Evolutionary conservation across 2,113 vertebrate species (phyloP).

Genomic region (Octodon degus): DNA sequence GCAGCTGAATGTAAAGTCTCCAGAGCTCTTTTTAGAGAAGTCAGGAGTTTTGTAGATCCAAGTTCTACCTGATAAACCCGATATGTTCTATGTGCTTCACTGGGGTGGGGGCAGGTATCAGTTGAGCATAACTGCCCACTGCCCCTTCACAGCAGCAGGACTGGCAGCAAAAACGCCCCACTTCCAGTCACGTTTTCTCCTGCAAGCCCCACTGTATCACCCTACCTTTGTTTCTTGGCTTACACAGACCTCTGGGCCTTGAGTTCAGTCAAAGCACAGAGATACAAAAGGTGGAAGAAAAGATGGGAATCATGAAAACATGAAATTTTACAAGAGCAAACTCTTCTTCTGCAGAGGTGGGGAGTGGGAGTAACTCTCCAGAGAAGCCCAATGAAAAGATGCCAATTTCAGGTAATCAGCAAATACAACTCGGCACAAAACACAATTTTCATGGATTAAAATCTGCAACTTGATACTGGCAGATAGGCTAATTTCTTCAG

Average conservation of each 20-base stretch:
- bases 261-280: constrained; percentile 70
- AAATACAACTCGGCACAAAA: constrained; percentile 88
- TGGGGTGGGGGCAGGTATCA: no score
- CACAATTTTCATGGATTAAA: constrained; percentile 87
- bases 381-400: constrained; percentile 84
- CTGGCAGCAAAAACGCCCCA: neutral
- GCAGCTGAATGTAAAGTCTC: neutral
- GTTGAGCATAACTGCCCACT: neutral
- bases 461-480: constrained; percentile 84
- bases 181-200: neutral
- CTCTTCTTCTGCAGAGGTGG: constrained; percentile 58
- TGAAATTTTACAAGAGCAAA: constrained; percentile 80
- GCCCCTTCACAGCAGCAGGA: neutral
- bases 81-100: neutral
- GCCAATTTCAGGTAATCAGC: constrained; percentile 84
- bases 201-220: neutral
- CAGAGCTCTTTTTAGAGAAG: neutral
- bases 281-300: constrained; percentile 69
- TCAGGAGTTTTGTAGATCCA: neutral
- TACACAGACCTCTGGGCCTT: constrained; percentile 67
- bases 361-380: constrained; percentile 60
- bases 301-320: constrained; percentile 68
- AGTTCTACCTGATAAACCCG: neutral
- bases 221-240: constrained; percentile 54
- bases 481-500: constrained; percentile 85